Conservation (phyloP, 2,113 vertebrate genomes). For the Mus spicilegus region DNA sequence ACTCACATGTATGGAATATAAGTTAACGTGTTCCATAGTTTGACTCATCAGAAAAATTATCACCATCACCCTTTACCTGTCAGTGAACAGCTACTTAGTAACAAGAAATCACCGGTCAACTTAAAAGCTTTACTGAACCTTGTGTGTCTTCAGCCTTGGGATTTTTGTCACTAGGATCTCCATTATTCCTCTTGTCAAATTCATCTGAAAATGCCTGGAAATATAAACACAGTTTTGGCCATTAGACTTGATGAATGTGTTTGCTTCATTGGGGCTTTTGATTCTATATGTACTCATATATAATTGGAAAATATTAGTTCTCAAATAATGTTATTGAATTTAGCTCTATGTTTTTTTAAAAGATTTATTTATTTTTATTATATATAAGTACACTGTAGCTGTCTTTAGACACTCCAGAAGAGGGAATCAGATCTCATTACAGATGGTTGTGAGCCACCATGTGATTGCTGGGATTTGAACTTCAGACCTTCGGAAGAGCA, state of each 20-base stretch:
- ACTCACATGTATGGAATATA: background rate
- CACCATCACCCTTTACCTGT: background rate
- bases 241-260: background rate
- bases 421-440: too few relatives aligned
- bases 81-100: slow-evolving; percentile 39
- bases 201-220: slow-evolving; percentile 85
- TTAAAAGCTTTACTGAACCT: slow-evolving; percentile 78
- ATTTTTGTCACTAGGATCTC: slow-evolving; percentile 23
- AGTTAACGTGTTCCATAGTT: background rate
- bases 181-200: slow-evolving; percentile 61
- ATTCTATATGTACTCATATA: background rate
- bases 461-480: too few relatives aligned
- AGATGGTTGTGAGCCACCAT: too few relatives aligned
- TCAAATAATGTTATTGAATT: slow-evolving; percentile 44
- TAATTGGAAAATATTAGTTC: slow-evolving; percentile 20
- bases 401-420: too few relatives aligned
- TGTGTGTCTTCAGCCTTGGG: background rate
- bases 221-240: slow-evolving; percentile 57
- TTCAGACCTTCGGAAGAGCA: too few relatives aligned
- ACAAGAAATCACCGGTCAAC: slow-evolving; percentile 44
- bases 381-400: too few relatives aligned
- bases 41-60: slow-evolving; percentile 17
- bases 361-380: too few relatives aligned
- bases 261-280: background rate
- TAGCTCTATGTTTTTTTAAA: slow-evolving; percentile 24